Base-by-base conservation (phyloP, 2,888 invertebrate genomes). In the Lobophora halterata region DNA sequence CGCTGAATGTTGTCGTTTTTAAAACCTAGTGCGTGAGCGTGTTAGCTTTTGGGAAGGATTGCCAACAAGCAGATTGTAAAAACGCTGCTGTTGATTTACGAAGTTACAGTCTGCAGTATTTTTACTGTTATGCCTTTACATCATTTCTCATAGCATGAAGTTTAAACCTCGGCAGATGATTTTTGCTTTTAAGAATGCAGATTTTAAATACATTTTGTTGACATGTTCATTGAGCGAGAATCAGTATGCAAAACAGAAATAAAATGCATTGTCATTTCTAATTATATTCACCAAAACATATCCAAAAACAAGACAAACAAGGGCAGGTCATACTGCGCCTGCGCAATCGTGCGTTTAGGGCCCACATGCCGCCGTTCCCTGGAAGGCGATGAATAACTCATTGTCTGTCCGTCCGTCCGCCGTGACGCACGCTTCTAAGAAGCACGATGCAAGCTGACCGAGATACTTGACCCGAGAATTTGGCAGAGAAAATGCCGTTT, bases 301-400 rank as follows among this genome's bases (percentile, higher is more conserved):
- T 42, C 67, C 68, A 65, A 76, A 75, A 74, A 72, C 59, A 64
- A 67, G 55, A 55, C 52, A 58, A 71, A 71, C 61, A 71, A 75
- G 60, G 54, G 63, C 71, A 71, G 78, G 74, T 74, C 80, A 79
- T 76, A 70, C 36, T 35, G 35, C 17, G 30, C n/a, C n/a, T 72
- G 73, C 65, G 81, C 75, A 82, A 80, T 83, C 80, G 82, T 81
- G 82, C 83, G 79, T 80, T 73, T 70, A 79, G 76, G 69, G 71
- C 73, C 55, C 79, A 78, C 76, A 79, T 79, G 83, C 79, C 80
- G 79, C 68, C 72, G 68, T 79, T 87, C 80, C 80, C 58, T 63
- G 81, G 85, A 87, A 85, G 71, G 70, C 80, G 74, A 87, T 87
- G 87, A 87, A 87, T 87, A 87, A 87, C 82, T 78, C 87, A 87